Percentiles rank a stretch among this genome's conserved stretches.
phyloP scores from a whole-genome alignment of 1,140 invertebrate genomes.

The Papilio xuthus region DNA sequence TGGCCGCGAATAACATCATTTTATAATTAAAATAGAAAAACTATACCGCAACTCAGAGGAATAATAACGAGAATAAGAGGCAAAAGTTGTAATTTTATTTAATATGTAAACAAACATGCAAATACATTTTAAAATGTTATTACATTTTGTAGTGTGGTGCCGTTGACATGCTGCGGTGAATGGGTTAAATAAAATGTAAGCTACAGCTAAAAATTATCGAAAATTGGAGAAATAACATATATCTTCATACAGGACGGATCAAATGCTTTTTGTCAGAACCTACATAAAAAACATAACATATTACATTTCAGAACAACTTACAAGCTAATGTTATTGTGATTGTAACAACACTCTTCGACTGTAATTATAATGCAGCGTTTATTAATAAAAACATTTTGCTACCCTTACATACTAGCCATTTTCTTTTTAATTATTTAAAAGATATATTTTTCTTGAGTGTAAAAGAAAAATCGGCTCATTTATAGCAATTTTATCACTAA shows the following conservation, averaged over 20 bases:
- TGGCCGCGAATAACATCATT: no score
- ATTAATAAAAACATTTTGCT: constrained; percentile 28
- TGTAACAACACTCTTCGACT: constrained; percentile 46
- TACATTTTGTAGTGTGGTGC: constrained; percentile 69
- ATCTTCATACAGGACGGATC: constrained; percentile 53
- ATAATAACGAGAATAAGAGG: constrained; percentile 11
- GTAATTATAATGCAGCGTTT: constrained; percentile 38
- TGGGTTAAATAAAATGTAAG: constrained; percentile 64
- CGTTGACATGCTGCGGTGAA: constrained; percentile 72
- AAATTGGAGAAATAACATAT: constrained; percentile 55
- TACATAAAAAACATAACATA: neutral
- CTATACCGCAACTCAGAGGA: neutral
- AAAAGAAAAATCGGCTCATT: constrained; percentile 50
- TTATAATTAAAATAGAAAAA: neutral
- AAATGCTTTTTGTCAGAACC: constrained; percentile 37
- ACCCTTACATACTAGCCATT: constrained; percentile 45
- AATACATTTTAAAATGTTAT: constrained; percentile 74
- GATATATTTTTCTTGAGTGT: constrained; percentile 43
- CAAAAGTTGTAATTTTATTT: constrained; percentile 60
- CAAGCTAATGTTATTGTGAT: constrained; percentile 25
- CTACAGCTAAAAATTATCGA: constrained; percentile 56
- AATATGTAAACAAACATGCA: constrained; percentile 75
- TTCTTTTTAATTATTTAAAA: constrained; percentile 44
- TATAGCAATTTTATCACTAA: constrained; percentile 61
- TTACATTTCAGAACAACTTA: neutral